Conservation (phyloP, 2,888 invertebrate species). For the Dromius quadrimaculatus region DNA sequence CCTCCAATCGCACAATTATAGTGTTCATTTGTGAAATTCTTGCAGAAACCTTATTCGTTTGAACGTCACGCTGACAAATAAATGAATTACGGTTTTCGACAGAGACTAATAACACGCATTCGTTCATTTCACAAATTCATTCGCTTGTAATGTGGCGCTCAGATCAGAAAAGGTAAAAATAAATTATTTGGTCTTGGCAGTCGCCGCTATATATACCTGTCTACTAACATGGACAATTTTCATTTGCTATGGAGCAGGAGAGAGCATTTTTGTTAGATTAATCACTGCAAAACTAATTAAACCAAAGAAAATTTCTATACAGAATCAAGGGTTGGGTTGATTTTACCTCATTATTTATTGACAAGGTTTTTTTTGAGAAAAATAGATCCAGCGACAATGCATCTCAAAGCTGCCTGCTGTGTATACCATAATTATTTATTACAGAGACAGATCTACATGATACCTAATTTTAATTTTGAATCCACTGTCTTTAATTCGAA, state of each 20-base stretch:
- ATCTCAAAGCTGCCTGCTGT: too few species aligned
- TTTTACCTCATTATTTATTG: too few species aligned
- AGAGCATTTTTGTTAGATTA: background rate
- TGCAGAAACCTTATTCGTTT: background rate
- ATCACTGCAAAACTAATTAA: too few species aligned
- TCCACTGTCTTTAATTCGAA: too few species aligned
- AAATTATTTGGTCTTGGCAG: slow-evolving; percentile 17
- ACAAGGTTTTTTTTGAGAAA: too few species aligned
- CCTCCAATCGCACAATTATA: slow-evolving; percentile 1
- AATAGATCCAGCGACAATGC: too few species aligned
- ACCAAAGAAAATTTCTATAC: too few species aligned
- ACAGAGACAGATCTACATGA: too few species aligned
- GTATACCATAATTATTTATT: too few species aligned
- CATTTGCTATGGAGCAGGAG: background rate
- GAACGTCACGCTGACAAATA: slow-evolving; percentile 42
- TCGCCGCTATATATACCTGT: slow-evolving; percentile 32
- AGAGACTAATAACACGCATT: slow-evolving; percentile 43
- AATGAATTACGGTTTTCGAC: slow-evolving; percentile 44
- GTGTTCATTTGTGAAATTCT: slow-evolving; percentile 48
- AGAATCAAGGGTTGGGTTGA: too few species aligned
- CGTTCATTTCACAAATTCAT: slow-evolving; percentile 45
- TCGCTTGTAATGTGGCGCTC: slow-evolving; percentile 31
- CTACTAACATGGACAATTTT: slow-evolving; percentile 9
- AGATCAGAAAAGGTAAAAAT: slow-evolving; percentile 32
- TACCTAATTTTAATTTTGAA: too few species aligned